phyloP scores from a whole-genome alignment of 2,888 invertebrate genomes.

The Pelosia muscerda region DNA sequence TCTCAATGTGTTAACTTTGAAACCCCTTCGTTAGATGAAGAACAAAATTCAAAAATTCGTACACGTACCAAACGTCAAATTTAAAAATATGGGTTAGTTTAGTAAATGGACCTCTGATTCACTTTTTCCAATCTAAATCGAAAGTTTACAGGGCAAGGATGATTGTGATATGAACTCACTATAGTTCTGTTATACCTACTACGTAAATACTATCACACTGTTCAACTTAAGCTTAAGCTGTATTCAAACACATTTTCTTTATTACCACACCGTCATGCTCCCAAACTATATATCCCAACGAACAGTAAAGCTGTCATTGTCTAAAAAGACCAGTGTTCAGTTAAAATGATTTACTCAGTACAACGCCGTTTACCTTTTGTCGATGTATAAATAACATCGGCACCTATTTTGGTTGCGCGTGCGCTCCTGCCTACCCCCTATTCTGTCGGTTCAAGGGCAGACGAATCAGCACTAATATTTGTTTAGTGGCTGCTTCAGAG shows the following conservation, averaged over 20 bases:
- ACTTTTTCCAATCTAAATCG: too few species aligned
- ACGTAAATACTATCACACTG: not conserved
- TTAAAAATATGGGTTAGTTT: too few species aligned
- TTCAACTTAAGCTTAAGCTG: not conserved
- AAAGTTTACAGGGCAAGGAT: too few species aligned
- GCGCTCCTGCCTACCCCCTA: conserved; percentile 32
- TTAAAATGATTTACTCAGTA: conserved; percentile 45
- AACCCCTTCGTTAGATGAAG: too few species aligned
- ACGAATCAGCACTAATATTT: conserved; percentile 56
- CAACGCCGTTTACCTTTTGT: conserved; percentile 46
- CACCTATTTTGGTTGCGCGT: conserved; percentile 34
- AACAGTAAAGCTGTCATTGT: conserved; percentile 21
- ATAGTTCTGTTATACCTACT: too few species aligned
- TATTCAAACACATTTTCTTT: not conserved
- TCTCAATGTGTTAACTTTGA: too few species aligned
- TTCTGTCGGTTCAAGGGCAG: conserved; percentile 59
- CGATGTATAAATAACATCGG: conserved; percentile 38
- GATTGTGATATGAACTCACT: not conserved
- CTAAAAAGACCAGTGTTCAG: conserved; percentile 23
- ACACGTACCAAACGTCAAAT: too few species aligned
- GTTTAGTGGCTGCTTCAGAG: conserved; percentile 46
- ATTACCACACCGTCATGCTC: not conserved
- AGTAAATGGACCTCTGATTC: too few species aligned
- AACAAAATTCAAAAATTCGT: too few species aligned
- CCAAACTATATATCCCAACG: not conserved